These are phyloP conservation scores for Neocloeon triangulifer DNA, from an alignment of 1,140 invertebrate species.

Conservation along the genomic window DNA sequence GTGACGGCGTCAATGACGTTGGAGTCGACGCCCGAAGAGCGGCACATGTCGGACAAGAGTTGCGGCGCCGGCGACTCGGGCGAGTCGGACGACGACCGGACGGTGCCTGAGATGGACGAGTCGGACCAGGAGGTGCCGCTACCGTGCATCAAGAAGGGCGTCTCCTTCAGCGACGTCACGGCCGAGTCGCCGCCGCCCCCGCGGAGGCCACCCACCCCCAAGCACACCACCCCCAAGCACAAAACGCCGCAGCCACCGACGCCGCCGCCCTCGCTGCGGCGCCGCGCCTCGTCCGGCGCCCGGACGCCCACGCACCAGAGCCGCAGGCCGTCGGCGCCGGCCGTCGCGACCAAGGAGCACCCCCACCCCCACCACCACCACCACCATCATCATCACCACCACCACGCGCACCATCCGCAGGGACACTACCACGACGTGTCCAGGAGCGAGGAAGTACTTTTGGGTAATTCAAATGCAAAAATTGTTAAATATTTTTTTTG, in stretches of 20 bases:
- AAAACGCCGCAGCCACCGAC: too few relatives aligned
- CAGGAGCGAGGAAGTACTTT: too few relatives aligned
- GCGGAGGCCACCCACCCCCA: constrained; percentile 20
- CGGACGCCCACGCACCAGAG: constrained; percentile 4
- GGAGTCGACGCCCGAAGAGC: constrained; percentile 2
- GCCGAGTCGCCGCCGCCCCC: constrained; percentile 16
- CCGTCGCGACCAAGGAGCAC: too few relatives aligned
- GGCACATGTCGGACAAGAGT: not conserved
- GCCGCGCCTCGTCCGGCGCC: not conserved
- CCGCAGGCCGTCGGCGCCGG: constrained; percentile 12
- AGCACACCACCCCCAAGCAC: constrained; percentile 13
- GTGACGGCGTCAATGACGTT: too few relatives aligned
- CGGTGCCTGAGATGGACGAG: not conserved
- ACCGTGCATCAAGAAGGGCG: constrained; percentile 14
- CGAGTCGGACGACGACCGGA: not conserved
- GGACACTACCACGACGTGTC: too few relatives aligned
- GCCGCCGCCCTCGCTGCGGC: too few relatives aligned
- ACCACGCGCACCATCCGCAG: too few relatives aligned
- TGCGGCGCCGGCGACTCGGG: not conserved
- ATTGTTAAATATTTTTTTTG: too few relatives aligned
- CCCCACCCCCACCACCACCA: too few relatives aligned
- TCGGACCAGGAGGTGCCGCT: not conserved
- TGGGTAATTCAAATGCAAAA: too few relatives aligned
- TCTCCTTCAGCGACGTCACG: constrained; percentile 18
- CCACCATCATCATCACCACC: too few relatives aligned